Evolutionary conservation across 2,888 invertebrate species (phyloP), one percentile per base, ranked within the genome.

Genomic region (Cryptophagus acutangulus): DNA sequence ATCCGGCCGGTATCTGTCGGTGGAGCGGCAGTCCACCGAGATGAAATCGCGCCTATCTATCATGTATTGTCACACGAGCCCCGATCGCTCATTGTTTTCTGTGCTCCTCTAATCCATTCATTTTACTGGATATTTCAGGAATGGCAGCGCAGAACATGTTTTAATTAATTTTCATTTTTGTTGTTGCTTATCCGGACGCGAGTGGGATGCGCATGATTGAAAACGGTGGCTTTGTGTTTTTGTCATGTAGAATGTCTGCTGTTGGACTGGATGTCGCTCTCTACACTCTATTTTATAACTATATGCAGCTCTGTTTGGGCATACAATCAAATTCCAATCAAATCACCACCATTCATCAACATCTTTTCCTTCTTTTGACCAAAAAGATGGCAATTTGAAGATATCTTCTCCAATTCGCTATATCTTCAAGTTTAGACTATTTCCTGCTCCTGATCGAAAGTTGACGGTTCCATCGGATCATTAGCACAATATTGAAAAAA

Each of bases 1-100:
- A 57, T 61, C 60, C 49, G 43, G 51, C 54, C 57, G 57, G 59
- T 61, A 61, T 62, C 58, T 58, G 55, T 54, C 53, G 54, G 51
- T 58, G 55, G 51, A 53, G 53, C 58, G 58, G 63, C 61, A 58
- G 59, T 54, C 54, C 53, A 50, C n/a, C 24, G 59, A 65, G 66
- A 67, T 67, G 60, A 52, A 56, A 65, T 67, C 67, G 62, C 58
- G 58, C 58, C 61, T 61, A 69, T 69, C 67, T 66, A 69, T 69
- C 69, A 67, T 67, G 67, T 67, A 69, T 69, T 69, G 69, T 69
- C 67, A 67, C 67, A 62, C 63, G 55, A 58, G 51, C 55, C 57
- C 59, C 65, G 60, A 69, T 67, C 67, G 63, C 59, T 68, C 68
- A 69, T 69, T 69, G 67, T 69, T 67, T 63, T 63, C 60, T 61